Evolutionary conservation across 2,888 invertebrate species (phyloP).

Genomic region (Pocota personata): DNA sequence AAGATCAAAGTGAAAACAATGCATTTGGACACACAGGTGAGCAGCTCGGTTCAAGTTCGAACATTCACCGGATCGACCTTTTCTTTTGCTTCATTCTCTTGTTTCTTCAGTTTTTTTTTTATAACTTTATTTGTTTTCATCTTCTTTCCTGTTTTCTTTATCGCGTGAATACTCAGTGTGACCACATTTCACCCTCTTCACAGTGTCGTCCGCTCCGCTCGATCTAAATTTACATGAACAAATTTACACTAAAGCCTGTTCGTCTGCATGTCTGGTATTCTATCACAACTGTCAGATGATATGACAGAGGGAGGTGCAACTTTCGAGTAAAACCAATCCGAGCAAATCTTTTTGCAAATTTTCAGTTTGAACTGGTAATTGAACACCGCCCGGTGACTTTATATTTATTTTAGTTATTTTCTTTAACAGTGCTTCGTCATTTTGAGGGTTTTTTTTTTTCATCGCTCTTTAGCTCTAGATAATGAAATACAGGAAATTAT

Average conservation of each 20-base stretch:
- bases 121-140: not conserved
- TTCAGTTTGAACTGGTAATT: conserved; percentile 62
- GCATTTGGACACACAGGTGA: conserved; percentile 32
- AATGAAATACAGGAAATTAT: conserved; percentile 1
- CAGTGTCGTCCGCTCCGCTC: not conserved
- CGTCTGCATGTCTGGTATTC: conserved; percentile 25
- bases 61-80: conserved; percentile 50
- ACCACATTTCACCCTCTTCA: conserved; percentile 34
- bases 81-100: conserved; percentile 9
- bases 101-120: not conserved
- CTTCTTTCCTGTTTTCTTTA: conserved; percentile 21
- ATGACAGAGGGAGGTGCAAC: conserved; percentile 25
- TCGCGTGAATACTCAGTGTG: conserved; percentile 61
- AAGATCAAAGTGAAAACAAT: conserved; percentile 40
- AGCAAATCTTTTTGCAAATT: conserved; percentile 41
- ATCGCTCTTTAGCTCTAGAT: not conserved
- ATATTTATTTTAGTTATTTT: conserved; percentile 32
- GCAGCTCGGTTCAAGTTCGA: conserved; percentile 53
- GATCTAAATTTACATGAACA: conserved; percentile 53
- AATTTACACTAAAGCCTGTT: conserved; percentile 50
- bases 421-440: not conserved
- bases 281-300: conserved; percentile 36
- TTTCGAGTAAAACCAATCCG: conserved; percentile 11
- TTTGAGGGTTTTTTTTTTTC: not conserved
- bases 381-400: conserved; percentile 51